A percentile compares a stretch with the other conserved stretches of the same genome.
Conservation (phyloP, 1,140 invertebrate genomes). For the Drosophila tropicalis region DNA sequence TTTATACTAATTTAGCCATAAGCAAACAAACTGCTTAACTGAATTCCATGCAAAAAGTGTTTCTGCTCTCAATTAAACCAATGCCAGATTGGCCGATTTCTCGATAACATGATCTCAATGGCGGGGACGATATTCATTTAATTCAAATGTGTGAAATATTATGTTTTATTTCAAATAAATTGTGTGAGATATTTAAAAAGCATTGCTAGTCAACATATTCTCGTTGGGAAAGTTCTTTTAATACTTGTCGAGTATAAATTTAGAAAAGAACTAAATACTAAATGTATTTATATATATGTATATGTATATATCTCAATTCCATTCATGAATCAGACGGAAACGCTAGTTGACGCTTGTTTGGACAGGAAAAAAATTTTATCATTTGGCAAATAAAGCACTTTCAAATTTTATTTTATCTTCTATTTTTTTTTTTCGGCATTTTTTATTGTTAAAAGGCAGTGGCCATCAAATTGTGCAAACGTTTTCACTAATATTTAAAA, state of each 20-base stretch:
- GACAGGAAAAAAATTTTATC: background rate
- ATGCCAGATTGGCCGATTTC: too few relatives aligned
- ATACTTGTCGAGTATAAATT: slow-evolving; percentile 9
- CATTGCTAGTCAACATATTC: background rate
- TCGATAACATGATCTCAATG: too few relatives aligned
- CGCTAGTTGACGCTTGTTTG: slow-evolving; percentile 2
- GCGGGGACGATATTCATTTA: background rate
- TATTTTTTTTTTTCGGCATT: background rate
- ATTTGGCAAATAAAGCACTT: slow-evolving; percentile 5
- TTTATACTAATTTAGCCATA: too few relatives aligned
- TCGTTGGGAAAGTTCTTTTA: slow-evolving; percentile 6
- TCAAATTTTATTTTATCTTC: background rate
- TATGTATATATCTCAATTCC: slow-evolving; percentile 10
- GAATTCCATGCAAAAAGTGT: too few relatives aligned
- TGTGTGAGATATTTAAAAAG: background rate
- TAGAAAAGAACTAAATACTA: slow-evolving; percentile 11
- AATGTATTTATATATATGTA: slow-evolving; percentile 27
- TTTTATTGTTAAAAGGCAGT: background rate
- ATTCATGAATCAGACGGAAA: slow-evolving; percentile 12
- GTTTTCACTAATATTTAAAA: slow-evolving; percentile 5
- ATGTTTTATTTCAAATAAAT: slow-evolving; percentile 8
- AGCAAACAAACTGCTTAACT: too few relatives aligned
- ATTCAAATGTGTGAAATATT: background rate
- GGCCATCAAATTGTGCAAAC: slow-evolving; percentile 24
- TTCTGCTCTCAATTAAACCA: too few relatives aligned